Conservation (phyloP, 2,113 vertebrate genomes). For the Psilopogon haemacephalus region DNA sequence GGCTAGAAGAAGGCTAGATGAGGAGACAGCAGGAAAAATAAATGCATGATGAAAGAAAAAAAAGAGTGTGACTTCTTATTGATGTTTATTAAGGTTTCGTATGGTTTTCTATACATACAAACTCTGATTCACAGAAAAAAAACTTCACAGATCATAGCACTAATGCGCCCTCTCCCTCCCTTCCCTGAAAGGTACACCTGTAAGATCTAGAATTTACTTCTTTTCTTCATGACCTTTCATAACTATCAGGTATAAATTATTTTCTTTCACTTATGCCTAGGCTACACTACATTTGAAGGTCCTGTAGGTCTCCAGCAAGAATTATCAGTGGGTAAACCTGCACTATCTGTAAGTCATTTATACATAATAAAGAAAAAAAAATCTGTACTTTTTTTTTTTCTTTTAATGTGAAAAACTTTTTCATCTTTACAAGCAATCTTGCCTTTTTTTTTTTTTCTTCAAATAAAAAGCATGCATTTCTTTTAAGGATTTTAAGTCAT, state of each 20-base stretch:
- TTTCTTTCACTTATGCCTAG: slow-evolving; percentile 56
- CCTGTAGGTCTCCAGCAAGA: slow-evolving; percentile 16
- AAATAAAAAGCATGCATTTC: not conserved
- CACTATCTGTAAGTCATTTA: not conserved
- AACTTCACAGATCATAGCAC: not conserved
- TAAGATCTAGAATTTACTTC: not conserved
- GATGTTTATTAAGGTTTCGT: not conserved
- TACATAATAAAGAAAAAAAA: not conserved
- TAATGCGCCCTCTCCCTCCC: not conserved
- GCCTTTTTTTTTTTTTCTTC: not conserved
- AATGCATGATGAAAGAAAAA: not conserved
- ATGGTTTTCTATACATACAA: not conserved
- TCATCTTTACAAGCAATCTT: not conserved
- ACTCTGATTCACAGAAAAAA: not conserved
- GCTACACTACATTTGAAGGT: slow-evolving; percentile 42
- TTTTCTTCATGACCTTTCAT: slow-evolving; percentile 51
- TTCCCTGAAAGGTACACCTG: not conserved
- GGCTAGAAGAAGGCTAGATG: not conserved
- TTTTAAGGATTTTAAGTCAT: slow-evolving; percentile 12
- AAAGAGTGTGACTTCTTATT: not conserved
- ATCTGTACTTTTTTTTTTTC: not conserved
- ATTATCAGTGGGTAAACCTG: slow-evolving; percentile 40
- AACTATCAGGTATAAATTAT: slow-evolving; percentile 50
- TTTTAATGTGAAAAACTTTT: not conserved
- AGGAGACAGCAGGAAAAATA: not conserved